phyloP scores from a whole-genome alignment of 2,888 invertebrate species.

The Hirtodrosophila confusa region DNA sequence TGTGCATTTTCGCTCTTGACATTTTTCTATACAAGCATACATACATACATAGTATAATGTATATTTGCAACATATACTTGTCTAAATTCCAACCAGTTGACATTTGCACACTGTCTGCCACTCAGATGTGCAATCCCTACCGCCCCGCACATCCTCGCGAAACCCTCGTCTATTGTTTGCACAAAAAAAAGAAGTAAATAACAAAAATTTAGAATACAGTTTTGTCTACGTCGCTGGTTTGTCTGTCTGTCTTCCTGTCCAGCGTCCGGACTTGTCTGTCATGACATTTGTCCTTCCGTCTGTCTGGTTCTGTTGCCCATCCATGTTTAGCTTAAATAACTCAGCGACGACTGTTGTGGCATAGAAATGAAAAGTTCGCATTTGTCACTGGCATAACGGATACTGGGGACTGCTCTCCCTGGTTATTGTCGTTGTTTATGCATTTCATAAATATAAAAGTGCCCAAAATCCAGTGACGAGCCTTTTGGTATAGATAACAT shows the following conservation, averaged over 20 bases:
- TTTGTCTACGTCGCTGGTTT: slow-evolving; percentile 47
- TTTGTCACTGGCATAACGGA: slow-evolving; percentile 56
- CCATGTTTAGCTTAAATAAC: slow-evolving; percentile 68
- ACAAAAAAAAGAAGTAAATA: slow-evolving; percentile 14
- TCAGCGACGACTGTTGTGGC: slow-evolving; percentile 56
- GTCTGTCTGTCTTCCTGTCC: slow-evolving; percentile 41
- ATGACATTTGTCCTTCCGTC: slow-evolving; percentile 54
- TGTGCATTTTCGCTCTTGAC: slow-evolving; percentile 46
- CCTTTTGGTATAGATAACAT: slow-evolving; percentile 47
- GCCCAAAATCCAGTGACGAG: slow-evolving; percentile 59
- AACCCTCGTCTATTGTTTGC: slow-evolving; percentile 47
- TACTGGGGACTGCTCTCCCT: slow-evolving; percentile 29
- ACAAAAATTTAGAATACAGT: slow-evolving; percentile 35
- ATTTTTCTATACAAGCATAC: slow-evolving; percentile 22
- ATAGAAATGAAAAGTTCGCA: slow-evolving; percentile 62
- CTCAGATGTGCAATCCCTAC: slow-evolving; percentile 65
- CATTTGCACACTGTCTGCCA: slow-evolving; percentile 79
- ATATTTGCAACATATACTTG: slow-evolving; percentile 42
- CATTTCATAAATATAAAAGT: slow-evolving; percentile 69
- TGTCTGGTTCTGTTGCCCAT: slow-evolving; percentile 40
- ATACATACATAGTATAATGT: background rate
- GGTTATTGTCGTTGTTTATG: slow-evolving; percentile 57
- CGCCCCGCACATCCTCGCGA: background rate
- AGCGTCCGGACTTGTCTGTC: slow-evolving; percentile 57
- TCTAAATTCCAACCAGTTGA: slow-evolving; percentile 68